These are phyloP conservation scores for Ophonus ardosiacus DNA, from an alignment of 2,888 invertebrate species.

Conservation along the genomic window DNA sequence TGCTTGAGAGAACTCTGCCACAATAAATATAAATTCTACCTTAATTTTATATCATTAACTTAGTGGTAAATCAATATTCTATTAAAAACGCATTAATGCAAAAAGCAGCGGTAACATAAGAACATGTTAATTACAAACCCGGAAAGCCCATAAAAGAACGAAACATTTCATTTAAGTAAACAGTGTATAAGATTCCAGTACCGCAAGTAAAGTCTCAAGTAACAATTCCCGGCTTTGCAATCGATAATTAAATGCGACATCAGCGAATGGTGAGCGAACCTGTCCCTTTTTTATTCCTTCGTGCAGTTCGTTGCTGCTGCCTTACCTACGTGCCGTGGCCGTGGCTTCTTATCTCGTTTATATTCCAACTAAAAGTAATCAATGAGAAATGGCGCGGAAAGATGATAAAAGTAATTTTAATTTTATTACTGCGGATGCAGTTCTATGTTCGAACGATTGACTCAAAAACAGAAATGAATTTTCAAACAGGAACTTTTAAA, in stretches of 20 bases:
- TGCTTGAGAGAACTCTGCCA: background rate
- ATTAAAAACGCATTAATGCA: slow-evolving; percentile 53
- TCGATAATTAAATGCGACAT: slow-evolving; percentile 62
- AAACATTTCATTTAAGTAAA: slow-evolving; percentile 32
- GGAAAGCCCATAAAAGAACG: slow-evolving; percentile 19
- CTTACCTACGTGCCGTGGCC: slow-evolving; percentile 21
- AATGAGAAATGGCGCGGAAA: slow-evolving; percentile 71
- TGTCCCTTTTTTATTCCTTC: slow-evolving; percentile 10
- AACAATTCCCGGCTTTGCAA: slow-evolving; percentile 56
- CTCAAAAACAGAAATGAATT: slow-evolving; percentile 49
- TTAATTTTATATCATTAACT: background rate
- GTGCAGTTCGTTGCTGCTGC: background rate
- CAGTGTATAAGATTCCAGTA: slow-evolving; percentile 47
- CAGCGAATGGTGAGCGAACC: slow-evolving; percentile 25
- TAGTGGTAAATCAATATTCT: slow-evolving; percentile 35
- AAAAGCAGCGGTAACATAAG: slow-evolving; percentile 48
- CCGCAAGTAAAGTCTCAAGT: slow-evolving; percentile 15
- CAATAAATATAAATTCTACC: background rate
- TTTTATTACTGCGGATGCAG: slow-evolving; percentile 70
- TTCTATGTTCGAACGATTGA: slow-evolving; percentile 65
- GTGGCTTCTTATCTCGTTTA: slow-evolving; percentile 68
- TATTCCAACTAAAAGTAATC: slow-evolving; percentile 70
- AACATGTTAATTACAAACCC: slow-evolving; percentile 48
- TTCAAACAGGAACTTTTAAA: slow-evolving; percentile 19
- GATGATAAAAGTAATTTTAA: slow-evolving; percentile 72